Evolutionary conservation across 2,888 invertebrate genomes (phyloP), one percentile per base, ranked within the genome.

Genomic region (Leucophenga montana): DNA sequence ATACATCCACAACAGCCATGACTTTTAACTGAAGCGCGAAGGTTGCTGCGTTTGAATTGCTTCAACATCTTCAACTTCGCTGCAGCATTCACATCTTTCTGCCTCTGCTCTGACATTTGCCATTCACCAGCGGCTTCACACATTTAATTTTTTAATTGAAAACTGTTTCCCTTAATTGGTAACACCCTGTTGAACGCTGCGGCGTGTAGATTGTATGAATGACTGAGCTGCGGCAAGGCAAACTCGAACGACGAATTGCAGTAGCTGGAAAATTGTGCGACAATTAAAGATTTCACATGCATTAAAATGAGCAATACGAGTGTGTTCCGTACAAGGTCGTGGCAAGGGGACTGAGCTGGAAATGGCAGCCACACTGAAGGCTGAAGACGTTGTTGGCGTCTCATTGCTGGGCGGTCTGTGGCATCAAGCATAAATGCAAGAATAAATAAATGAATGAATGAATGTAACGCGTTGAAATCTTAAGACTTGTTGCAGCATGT

Each of bases 221-320:
- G 66, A 69, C 14, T 44, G 13, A 20, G 31, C n/a, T 48, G 50
- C 16, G 50, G 61, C 27, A 44, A 50, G 54, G 57, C 65, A n/a
- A n/a, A n/a, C n/a, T n/a, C 64, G 66, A 67, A 67, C 74, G 73
- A 71, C 76, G 78, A 79, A 79, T 77, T 80, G 83, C 84, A 84
- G 77, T 78, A 80, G 80, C 84, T 83, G 83, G 85, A 84, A 83
- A 83, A 83, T 83, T 81, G 83, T 81, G 77, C 78, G 78, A 85
- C 83, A 83, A 85, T 83, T 83, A 83, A 85, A 85, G 83, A 82
- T 78, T 84, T 84, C 78, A 73, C 79, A 74, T 65, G 31, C 77
- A 71, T 46, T 61, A 68, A 69, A 50, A 50, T 50, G 69, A 70
- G 69, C 78, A 73, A 68, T 73, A 74, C 76, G 75, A 81, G 78